These are phyloP conservation scores for Hypselothyrea guttata DNA, from an alignment of 2,888 invertebrate species.

Conservation along the genomic window DNA sequence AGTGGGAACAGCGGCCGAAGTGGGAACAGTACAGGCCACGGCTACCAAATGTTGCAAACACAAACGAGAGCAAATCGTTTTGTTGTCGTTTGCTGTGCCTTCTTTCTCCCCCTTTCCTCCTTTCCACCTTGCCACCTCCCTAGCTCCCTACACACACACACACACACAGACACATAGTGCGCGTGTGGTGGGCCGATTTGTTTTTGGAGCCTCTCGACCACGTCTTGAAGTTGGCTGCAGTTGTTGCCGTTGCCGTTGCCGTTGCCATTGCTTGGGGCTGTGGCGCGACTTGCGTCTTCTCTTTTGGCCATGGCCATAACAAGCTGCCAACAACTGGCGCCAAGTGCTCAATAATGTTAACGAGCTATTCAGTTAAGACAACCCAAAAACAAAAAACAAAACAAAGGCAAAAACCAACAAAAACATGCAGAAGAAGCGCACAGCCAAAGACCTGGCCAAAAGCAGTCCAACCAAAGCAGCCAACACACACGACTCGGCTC, in stretches of 20 bases:
- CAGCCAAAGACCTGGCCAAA: conserved; percentile 27
- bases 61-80: conserved; percentile 77
- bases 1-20: conserved; percentile 1
- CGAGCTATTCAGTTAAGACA: conserved; percentile 80
- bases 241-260: conserved; percentile 11
- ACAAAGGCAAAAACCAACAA: conserved; percentile 29
- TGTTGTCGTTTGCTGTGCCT: conserved; percentile 56
- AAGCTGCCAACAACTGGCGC: conserved; percentile 82
- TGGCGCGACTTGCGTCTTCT: conserved; percentile 51
- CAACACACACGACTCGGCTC: conserved; percentile 5
- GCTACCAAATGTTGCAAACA: conserved; percentile 51
- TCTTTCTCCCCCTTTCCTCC: no score
- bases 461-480: conserved; percentile 36
- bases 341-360: conserved; percentile 82
- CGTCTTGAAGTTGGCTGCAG: conserved; percentile 33
- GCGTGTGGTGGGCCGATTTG: conserved; percentile 68
- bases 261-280: conserved; percentile 49
- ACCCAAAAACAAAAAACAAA: conserved; percentile 41
- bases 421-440: conserved; percentile 34
- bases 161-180: conserved; percentile 27
- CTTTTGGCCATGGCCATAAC: conserved; percentile 64
- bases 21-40: no score
- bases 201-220: conserved; percentile 32
- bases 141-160: not conserved
- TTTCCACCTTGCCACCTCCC: no score